Evolutionary conservation across 2,113 vertebrate genomes (phyloP).

Genomic region (Calidris pygmaea): DNA sequence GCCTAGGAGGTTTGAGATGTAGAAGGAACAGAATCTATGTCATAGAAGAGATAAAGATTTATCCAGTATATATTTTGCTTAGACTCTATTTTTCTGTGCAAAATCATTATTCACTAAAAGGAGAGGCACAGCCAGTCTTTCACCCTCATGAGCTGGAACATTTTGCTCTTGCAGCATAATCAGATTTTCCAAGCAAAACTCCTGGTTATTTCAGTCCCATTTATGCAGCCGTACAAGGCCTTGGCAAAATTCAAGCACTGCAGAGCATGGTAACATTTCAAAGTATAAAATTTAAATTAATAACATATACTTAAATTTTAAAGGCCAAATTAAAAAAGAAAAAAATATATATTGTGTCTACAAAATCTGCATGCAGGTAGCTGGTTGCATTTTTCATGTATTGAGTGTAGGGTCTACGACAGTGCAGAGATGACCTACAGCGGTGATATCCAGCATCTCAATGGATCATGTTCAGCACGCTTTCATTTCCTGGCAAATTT

Average conservation of each 20-base stretch:
- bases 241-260: conserved; percentile 42
- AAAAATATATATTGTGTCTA: background rate
- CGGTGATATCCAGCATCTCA: background rate
- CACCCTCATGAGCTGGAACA: conserved; percentile 54
- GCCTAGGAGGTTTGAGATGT: background rate
- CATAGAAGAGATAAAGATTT: background rate
- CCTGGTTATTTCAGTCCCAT: conserved; percentile 59
- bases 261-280: conserved; percentile 44
- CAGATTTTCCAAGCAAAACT: conserved; percentile 69
- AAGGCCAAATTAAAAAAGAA: conserved; percentile 9
- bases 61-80: conserved; percentile 20
- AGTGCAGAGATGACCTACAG: background rate
- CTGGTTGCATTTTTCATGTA: background rate
- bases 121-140: conserved; percentile 50
- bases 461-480: background rate
- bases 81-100: conserved; percentile 1
- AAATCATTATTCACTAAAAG: conserved; percentile 54
- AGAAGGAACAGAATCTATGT: background rate
- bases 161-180: conserved; percentile 66
- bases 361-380: background rate
- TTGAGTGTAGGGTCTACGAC: background rate
- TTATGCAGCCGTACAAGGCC: conserved; percentile 3
- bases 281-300: conserved; percentile 22
- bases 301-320: conserved; percentile 17
- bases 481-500: conserved; percentile 12